A percentile compares a stretch with the other conserved stretches of the same genome.
Conservation (phyloP, 2,113 vertebrate species). For the Cryptotis parvus region DNA sequence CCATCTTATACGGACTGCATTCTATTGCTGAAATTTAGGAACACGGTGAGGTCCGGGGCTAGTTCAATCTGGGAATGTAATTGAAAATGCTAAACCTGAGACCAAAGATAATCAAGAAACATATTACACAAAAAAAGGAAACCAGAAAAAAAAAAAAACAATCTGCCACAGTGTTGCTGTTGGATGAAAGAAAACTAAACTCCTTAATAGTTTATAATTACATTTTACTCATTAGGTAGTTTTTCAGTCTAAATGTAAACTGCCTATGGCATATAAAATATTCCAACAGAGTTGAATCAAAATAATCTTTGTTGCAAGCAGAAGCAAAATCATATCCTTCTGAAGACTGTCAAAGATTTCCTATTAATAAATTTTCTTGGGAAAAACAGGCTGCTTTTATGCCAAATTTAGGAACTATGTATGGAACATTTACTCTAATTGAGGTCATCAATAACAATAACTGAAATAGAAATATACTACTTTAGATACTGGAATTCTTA, state of each 20-base stretch:
- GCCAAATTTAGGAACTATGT: constrained; percentile 2
- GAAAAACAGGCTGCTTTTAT: neutral
- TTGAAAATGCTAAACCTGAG: neutral
- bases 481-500: neutral
- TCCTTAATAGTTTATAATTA: neutral
- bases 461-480: neutral
- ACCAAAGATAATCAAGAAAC: neutral
- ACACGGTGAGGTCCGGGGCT: neutral
- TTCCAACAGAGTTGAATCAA: neutral
- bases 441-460: neutral
- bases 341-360: neutral
- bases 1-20: neutral
- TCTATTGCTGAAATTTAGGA: neutral
- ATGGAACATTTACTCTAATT: neutral
- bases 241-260: neutral
- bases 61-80: neutral
- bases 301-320: neutral
- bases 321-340: neutral
- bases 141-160: neutral
- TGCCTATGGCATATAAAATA: neutral
- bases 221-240: neutral
- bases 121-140: neutral
- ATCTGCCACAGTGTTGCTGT: neutral
- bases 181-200: neutral
- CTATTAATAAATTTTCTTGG: neutral